A percentile compares a stretch with the other conserved stretches of the same genome.
phyloP scores from a whole-genome alignment of 2,888 invertebrate species.

The Acanthoscelides obtectus region DNA sequence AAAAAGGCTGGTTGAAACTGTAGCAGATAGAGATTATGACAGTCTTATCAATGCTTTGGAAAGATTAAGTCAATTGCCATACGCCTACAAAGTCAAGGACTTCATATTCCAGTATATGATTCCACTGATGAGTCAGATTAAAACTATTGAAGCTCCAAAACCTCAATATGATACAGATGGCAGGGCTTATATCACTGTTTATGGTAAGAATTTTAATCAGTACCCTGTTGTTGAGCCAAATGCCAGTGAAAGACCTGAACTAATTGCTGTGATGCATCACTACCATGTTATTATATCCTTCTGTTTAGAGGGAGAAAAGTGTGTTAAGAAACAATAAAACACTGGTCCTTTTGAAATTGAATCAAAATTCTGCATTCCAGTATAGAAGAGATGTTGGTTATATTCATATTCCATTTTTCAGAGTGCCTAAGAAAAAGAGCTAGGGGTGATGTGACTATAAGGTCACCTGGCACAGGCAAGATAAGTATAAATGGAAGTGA shows the following conservation, averaged over 20 bases:
- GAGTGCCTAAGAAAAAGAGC: conserved; percentile 70
- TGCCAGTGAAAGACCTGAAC: no score
- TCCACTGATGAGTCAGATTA: conserved; percentile 54
- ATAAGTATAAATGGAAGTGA: conserved; percentile 77
- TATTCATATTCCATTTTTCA: conserved; percentile 34
- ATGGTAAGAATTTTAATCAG: conserved; percentile 55
- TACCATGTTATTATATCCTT: no score
- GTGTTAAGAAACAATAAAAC: background rate
- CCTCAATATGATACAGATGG: conserved; percentile 66
- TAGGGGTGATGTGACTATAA: conserved; percentile 73
- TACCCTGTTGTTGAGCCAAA: no score
- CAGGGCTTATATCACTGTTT: conserved; percentile 65
- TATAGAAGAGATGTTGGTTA: background rate
- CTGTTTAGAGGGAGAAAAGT: no score
- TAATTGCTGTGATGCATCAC: no score
- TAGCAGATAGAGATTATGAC: conserved; percentile 66
- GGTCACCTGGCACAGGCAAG: conserved; percentile 76
- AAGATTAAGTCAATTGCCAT: conserved; percentile 65
- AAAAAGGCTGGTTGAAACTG: conserved; percentile 58
- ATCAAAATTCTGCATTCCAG: no score
- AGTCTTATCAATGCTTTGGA: conserved; percentile 70
- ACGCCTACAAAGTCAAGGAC: conserved; percentile 64
- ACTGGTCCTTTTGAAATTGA: no score
- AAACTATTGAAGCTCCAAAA: conserved; percentile 61
- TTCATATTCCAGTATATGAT: conserved; percentile 70